Conservation (phyloP, 2,113 vertebrate genomes). For the Cathartes aura region DNA sequence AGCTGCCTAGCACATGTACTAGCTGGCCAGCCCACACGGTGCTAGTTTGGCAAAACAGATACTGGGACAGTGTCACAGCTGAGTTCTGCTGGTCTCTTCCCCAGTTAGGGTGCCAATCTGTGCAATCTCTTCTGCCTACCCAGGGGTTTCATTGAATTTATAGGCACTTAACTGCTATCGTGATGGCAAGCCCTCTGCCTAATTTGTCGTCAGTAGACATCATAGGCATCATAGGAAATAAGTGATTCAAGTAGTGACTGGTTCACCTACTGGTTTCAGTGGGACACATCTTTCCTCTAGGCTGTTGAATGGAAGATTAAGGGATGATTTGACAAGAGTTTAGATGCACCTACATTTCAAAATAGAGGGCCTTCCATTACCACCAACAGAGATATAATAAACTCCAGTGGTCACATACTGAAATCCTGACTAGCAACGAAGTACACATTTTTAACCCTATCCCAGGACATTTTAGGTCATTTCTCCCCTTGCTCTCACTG, state of each 20-base stretch:
- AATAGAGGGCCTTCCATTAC: neutral
- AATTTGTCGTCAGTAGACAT: neutral
- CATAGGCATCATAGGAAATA: neutral
- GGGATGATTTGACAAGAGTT: neutral
- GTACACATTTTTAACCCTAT: neutral
- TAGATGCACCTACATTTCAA: neutral
- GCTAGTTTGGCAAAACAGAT: neutral
- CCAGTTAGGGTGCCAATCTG: neutral
- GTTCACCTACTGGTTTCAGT: neutral
- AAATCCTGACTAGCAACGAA: neutral
- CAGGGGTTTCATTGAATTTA: neutral
- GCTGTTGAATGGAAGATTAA: neutral
- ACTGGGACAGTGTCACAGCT: neutral
- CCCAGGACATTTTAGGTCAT: neutral
- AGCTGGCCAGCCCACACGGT: neutral
- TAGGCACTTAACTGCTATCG: rapidly evolving
- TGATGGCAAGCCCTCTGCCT: neutral
- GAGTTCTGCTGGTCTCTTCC: neutral
- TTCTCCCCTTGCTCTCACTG: neutral
- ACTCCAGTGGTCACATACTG: neutral
- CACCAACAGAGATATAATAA: neutral
- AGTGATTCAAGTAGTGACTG: neutral
- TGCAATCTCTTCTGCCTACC: neutral
- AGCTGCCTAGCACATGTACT: neutral
- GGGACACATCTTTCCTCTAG: neutral